Evolutionary conservation across 2,888 invertebrate species (phyloP).

Genomic region (Rambutsinella grinnellia): DNA sequence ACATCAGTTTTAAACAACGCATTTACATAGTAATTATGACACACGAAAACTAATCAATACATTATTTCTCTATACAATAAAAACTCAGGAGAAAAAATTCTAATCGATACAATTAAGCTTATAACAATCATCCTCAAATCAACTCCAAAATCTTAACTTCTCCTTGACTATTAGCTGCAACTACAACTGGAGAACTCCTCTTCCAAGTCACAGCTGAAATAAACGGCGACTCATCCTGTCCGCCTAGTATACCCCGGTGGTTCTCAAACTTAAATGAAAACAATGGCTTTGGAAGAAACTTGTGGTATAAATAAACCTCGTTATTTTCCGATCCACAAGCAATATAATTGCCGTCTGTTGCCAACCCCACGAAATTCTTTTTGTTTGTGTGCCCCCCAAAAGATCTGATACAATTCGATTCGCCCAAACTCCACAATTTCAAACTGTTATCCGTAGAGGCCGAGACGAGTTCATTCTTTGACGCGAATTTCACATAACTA

Average conservation of each 20-base stretch:
- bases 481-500: slow-evolving; percentile 92
- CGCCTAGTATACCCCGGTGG: slow-evolving; percentile 81
- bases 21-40: no score
- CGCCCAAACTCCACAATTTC: slow-evolving; percentile 91
- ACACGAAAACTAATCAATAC: no score
- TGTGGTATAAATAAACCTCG: slow-evolving; percentile 91
- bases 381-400: slow-evolving; percentile 94
- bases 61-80: no score
- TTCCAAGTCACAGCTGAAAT: slow-evolving; percentile 97
- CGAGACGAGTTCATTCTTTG: slow-evolving; percentile 87
- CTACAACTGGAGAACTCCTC: slow-evolving; percentile 84
- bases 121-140: no score
- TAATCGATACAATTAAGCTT: no score
- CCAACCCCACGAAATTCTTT: slow-evolving; percentile 95
- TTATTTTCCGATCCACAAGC: slow-evolving; percentile 97
- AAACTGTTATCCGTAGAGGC: slow-evolving; percentile 93
- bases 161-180: slow-evolving; percentile 95
- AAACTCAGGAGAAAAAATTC: no score
- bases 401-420: slow-evolving; percentile 83
- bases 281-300: slow-evolving; percentile 87
- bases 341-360: slow-evolving; percentile 91
- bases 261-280: slow-evolving; percentile 90
- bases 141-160: slow-evolving; percentile 89
- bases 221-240: slow-evolving; percentile 80
- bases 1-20: no score